Evolutionary conservation across 2,113 vertebrate species (phyloP), one percentile per base, ranked within the genome.

Genomic region (Sinocyclocheilus grahami): DNA sequence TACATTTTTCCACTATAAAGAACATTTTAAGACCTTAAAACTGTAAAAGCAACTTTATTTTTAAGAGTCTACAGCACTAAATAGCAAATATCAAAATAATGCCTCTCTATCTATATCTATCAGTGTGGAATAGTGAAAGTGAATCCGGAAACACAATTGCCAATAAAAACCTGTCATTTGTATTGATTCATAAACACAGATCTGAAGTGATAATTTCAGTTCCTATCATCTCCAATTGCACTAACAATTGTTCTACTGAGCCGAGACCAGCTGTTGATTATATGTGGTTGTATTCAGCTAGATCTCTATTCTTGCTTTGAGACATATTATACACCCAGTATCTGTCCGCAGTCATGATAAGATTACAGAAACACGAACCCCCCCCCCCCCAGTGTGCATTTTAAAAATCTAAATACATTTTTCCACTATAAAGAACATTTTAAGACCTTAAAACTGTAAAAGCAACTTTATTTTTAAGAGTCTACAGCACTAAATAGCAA

Each of bases 281-380:
- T n/a, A 24, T 46, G 22, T 63, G 58, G 30, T 42, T 63, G 60
- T 67, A 55, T 55, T 24, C 18, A 53, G 53, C 53, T 11, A 3
- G 42, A 82, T 51, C 79, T 18, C 39, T 30, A 67, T 46, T 62
- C n/a, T 67, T 82, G 42, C 79, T 27, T 24, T 72, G 67, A 83
- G 65, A 83, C 46, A 72, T 18, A 83, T 72, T 39, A 72, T 83
- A 83, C 81, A 83, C 18, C 65, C 42, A 6, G 81, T 83, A 22
- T 58, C 65, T 37, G 65, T 48, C 30, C 18, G 62, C 14, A 72
- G 65, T 81, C 37, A 42, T 72, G 77, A 81, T 78, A 58, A 13
- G 69, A 80, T 60, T 48, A 79, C 76, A 72, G 65, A 46, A 71
- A 86, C 33, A 60, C 48, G 37, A 37, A 3, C 33, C 0, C 33